Conservation (phyloP, 2,888 invertebrate species). For the Prostheceraeus crozeri region DNA sequence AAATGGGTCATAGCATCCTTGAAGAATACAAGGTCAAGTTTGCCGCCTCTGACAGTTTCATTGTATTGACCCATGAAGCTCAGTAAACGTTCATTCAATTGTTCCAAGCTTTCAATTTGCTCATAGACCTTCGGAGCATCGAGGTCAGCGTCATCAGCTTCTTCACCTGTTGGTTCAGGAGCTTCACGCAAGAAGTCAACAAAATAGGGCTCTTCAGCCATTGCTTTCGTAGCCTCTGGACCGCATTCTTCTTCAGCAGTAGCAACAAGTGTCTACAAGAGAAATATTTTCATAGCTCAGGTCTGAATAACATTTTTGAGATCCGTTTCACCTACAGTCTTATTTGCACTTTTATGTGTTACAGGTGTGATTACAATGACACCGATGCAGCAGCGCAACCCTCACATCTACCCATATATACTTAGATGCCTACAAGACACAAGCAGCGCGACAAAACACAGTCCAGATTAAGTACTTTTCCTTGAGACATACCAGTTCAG, state of each 20-base stretch:
- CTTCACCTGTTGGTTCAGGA: conserved; percentile 83
- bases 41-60: conserved; percentile 55
- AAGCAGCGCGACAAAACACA: too few relatives aligned
- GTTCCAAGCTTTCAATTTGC: conserved; percentile 66
- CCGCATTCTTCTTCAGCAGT: conserved; percentile 66
- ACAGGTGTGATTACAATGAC: too few relatives aligned
- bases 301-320: not conserved
- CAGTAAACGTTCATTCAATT: conserved; percentile 61
- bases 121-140: conserved; percentile 92
- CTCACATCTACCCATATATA: too few relatives aligned
- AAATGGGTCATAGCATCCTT: conserved; percentile 86
- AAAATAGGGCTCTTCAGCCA: conserved; percentile 76
- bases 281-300: not conserved
- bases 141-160: conserved; percentile 88
- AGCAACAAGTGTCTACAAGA: not conserved
- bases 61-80: conserved; percentile 54
- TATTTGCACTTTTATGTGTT: too few relatives aligned
- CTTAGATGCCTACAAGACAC: too few relatives aligned
- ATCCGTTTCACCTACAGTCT: conserved; percentile 56
- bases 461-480: too few relatives aligned
- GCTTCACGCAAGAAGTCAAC: conserved; percentile 95
- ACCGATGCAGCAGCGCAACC: too few relatives aligned
- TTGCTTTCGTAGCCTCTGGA: conserved; percentile 58
- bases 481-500: too few relatives aligned
- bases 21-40: conserved; percentile 58